These are phyloP conservation scores for Drosophila pullipes DNA, from an alignment of 2,888 invertebrate genomes.

Conservation along the genomic window DNA sequence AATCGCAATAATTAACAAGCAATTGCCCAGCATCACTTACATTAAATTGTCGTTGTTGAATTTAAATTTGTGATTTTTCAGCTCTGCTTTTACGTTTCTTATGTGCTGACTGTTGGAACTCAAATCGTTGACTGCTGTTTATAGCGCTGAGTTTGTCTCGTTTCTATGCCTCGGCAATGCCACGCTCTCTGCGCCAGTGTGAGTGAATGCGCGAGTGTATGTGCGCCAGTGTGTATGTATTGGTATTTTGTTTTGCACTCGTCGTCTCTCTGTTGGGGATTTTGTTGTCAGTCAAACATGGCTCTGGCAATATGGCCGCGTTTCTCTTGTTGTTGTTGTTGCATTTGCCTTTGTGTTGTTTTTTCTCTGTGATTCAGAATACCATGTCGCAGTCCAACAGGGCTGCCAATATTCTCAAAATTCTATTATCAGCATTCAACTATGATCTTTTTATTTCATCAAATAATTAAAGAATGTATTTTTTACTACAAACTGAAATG, in stretches of 20 bases:
- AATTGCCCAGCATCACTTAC: constrained; percentile 59
- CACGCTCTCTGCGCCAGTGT: constrained; percentile 42
- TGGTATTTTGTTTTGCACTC: constrained; percentile 73
- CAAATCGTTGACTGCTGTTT: constrained; percentile 82
- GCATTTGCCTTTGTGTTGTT: constrained; percentile 44
- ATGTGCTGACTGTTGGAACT: constrained; percentile 68
- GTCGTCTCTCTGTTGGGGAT: constrained; percentile 54
- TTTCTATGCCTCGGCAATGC: constrained; percentile 76
- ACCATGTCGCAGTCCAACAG: constrained; percentile 29
- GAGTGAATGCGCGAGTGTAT: constrained; percentile 37
- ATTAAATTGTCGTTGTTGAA: constrained; percentile 31
- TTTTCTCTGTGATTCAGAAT: constrained; percentile 63
- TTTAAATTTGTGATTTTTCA: constrained; percentile 37
- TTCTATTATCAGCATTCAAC: neutral
- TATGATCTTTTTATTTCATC: constrained; percentile 7
- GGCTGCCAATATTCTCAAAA: constrained; percentile 47
- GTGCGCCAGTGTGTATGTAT: constrained; percentile 29
- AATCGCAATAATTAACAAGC: constrained; percentile 23
- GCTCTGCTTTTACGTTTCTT: constrained; percentile 45
- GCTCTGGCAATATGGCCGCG: constrained; percentile 80
- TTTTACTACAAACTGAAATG: neutral
- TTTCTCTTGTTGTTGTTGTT: constrained; percentile 45
- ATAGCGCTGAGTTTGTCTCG: constrained; percentile 73
- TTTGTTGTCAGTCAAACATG: constrained; percentile 74
- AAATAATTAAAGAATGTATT: neutral